Evolutionary conservation across 2,113 vertebrate species (phyloP).

Genomic region (Oreochromis niloticus): DNA sequence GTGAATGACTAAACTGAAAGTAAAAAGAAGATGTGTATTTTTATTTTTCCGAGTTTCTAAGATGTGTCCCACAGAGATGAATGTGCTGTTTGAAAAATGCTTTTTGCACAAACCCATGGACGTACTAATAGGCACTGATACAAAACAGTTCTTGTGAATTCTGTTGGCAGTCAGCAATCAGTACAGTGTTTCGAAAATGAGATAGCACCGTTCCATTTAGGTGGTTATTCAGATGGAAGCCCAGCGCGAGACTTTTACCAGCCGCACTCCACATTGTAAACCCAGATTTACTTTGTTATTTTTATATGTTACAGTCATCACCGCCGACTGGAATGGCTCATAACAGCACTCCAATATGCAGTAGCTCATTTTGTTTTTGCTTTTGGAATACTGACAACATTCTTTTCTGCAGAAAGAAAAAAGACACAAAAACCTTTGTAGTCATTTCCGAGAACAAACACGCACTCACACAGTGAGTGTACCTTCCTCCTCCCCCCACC

Average conservation of each 20-base stretch:
- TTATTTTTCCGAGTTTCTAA: background rate
- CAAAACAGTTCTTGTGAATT: background rate
- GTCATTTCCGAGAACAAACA: conserved; percentile 15
- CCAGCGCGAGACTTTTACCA: background rate
- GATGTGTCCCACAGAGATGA: background rate
- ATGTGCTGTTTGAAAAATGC: background rate
- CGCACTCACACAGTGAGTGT: background rate
- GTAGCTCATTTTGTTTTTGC: background rate
- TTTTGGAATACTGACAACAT: conserved; percentile 9
- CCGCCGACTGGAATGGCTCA: background rate
- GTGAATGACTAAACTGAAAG: background rate
- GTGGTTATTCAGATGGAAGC: background rate
- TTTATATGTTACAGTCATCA: background rate
- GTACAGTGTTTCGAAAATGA: background rate
- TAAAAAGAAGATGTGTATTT: background rate
- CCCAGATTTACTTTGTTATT: background rate
- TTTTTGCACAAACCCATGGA: background rate
- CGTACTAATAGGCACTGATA: background rate
- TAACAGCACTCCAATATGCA: background rate
- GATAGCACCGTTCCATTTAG: background rate
- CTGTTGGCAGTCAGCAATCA: background rate
- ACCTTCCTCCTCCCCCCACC: conserved; percentile 19
- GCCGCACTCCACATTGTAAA: background rate
- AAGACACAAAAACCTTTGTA: conserved; percentile 3
- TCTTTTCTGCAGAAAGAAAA: background rate